These are phyloP conservation scores for Drosophila setifemur DNA, from an alignment of 1,140 invertebrate genomes.

Conservation along the genomic window DNA sequence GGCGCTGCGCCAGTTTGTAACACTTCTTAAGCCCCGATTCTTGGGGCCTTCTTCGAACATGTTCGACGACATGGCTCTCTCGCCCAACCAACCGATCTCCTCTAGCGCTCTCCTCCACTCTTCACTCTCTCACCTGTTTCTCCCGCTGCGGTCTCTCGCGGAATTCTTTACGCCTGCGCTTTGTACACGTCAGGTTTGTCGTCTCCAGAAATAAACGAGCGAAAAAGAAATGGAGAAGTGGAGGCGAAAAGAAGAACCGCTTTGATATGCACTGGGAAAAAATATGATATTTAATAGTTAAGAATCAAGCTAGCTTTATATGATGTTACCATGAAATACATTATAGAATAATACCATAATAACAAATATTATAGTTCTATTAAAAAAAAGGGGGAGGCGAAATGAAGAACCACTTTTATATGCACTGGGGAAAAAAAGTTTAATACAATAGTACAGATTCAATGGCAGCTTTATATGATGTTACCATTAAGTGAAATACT, in stretches of 20 bases:
- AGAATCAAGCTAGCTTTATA: no score
- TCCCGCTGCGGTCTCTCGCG: not conserved
- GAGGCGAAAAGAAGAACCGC: not conserved
- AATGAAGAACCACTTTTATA: no score
- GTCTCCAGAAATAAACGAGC: conserved; percentile 40
- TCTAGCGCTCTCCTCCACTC: conserved; percentile 8
- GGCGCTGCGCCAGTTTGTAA: conserved; percentile 60
- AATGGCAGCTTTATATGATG: no score
- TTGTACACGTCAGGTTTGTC: conserved; percentile 63
- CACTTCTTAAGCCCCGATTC: conserved; percentile 74
- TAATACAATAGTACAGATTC: no score
- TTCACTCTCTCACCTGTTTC: conserved; percentile 26
- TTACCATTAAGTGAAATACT: no score
- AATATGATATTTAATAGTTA: not conserved
- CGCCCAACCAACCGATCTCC: conserved; percentile 4
- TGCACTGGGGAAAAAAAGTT: no score
- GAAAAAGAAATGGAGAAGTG: conserved; percentile 13
- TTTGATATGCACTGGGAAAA: conserved; percentile 3
- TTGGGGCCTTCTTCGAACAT: conserved; percentile 46
- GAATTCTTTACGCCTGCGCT: conserved; percentile 72
- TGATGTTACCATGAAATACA: no score
- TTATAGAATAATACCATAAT: no score
- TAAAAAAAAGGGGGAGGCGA: no score
- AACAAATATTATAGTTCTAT: no score
- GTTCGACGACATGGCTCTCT: conserved; percentile 43